Conservation (phyloP, 2,113 vertebrate genomes). For the Cynocephalus volans region DNA sequence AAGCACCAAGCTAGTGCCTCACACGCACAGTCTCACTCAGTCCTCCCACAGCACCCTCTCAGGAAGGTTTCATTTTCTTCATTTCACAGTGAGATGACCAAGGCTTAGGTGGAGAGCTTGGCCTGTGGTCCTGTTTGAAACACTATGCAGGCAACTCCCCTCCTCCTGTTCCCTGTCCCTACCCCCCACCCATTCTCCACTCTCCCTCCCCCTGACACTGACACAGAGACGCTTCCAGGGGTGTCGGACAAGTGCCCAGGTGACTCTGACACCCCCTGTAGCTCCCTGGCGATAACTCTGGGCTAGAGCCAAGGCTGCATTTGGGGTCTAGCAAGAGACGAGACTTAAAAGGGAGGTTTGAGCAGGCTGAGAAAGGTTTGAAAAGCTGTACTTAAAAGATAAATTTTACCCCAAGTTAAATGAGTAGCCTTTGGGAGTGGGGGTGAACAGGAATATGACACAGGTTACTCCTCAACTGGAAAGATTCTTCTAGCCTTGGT, state of each 20-base stretch:
- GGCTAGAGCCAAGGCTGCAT: background rate
- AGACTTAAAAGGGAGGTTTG: background rate
- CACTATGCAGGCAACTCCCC: background rate
- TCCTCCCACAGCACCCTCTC: background rate
- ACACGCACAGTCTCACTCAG: fast-evolving
- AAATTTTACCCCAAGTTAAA: background rate
- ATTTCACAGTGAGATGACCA: background rate
- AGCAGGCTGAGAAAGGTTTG: background rate
- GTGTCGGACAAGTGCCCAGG: background rate
- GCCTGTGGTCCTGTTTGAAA: background rate
- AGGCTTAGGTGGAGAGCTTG: fast-evolving
- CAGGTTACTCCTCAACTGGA: background rate
- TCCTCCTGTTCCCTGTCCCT: too few species aligned
- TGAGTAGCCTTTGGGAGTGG: background rate
- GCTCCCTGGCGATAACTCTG: background rate
- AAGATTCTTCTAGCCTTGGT: background rate
- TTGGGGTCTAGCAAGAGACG: background rate
- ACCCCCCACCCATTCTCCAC: too few species aligned
- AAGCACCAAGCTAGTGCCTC: background rate
- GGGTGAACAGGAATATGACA: background rate
- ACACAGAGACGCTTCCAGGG: background rate
- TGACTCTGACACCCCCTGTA: background rate
- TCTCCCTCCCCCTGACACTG: background rate
- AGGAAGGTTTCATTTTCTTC: background rate
- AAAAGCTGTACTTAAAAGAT: background rate